Percentiles rank a stretch among this genome's conserved stretches.
phyloP scores from a whole-genome alignment of 2,113 vertebrate species.

The Pygoscelis adeliae region DNA sequence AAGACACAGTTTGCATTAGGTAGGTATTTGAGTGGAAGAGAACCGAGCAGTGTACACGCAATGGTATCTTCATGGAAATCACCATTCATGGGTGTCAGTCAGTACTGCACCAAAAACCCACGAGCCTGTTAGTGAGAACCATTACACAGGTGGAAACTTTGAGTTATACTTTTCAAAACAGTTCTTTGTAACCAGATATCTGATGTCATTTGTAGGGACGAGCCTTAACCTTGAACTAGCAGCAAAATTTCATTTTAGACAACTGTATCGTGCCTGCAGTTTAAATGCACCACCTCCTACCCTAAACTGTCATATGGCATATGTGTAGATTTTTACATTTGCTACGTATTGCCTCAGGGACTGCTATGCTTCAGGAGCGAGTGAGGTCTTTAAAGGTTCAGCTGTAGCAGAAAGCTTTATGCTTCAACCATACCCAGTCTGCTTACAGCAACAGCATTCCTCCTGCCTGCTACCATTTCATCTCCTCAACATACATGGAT shows the following conservation, averaged over 20 bases:
- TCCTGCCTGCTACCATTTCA: background rate
- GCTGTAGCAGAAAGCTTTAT: background rate
- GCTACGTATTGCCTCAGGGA: background rate
- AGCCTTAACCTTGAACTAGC: background rate
- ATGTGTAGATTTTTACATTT: background rate
- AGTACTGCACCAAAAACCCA: background rate
- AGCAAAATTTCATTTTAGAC: background rate
- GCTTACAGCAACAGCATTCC: background rate
- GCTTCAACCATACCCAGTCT: background rate
- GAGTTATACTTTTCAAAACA: background rate
- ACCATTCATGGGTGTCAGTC: accelerated
- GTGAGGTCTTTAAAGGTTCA: background rate
- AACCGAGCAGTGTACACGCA: accelerated
- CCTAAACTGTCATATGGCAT: background rate
- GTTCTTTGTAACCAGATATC: background rate
- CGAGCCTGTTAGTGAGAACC: background rate
- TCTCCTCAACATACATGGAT: background rate
- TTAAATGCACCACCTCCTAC: background rate
- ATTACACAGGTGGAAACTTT: background rate
- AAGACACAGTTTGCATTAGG: background rate
- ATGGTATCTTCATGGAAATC: background rate
- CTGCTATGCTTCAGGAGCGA: background rate
- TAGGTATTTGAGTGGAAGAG: background rate
- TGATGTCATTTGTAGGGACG: background rate
- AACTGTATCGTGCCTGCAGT: background rate